phyloP scores from a whole-genome alignment of 2,797 vertebrate genomes.

The Capromys pilorides region DNA sequence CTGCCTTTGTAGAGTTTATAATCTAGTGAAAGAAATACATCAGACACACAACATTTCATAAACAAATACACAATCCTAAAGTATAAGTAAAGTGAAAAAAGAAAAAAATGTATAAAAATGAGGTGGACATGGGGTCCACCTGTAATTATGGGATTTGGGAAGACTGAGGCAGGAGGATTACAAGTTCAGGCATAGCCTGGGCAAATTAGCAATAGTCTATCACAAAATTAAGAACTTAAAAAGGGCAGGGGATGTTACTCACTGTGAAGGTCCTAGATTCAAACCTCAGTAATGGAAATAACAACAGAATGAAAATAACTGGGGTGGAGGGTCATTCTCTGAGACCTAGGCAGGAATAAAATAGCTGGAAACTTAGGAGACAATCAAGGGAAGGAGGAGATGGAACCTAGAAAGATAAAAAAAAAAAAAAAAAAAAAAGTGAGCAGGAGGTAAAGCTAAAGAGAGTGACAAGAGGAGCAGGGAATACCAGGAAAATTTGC shows the following conservation, averaged over 20 bases:
- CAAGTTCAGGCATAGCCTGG: not conserved
- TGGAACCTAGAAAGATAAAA: constrained; percentile 15
- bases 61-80: constrained; percentile 50
- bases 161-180: not conserved
- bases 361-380: not conserved
- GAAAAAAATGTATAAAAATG: constrained; percentile 11
- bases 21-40: constrained; percentile 17
- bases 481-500: not conserved
- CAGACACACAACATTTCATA: not conserved
- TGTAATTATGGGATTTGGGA: not conserved
- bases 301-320: not conserved
- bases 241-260: not conserved
- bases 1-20: constrained; percentile 1
- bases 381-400: not conserved
- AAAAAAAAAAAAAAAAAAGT: not conserved
- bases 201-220: not conserved
- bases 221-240: not conserved
- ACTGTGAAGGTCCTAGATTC: not conserved
- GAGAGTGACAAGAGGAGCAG: not conserved
- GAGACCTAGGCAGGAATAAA: not conserved
- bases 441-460: not conserved
- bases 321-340: not conserved
- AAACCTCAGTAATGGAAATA: not conserved
- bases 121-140: not conserved
- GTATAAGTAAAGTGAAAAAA: not conserved